Percentiles rank a stretch among this genome's conserved stretches.
Evolutionary conservation across 2,113 vertebrate species (phyloP).

Genomic region (Microtus pennsylvanicus): DNA sequence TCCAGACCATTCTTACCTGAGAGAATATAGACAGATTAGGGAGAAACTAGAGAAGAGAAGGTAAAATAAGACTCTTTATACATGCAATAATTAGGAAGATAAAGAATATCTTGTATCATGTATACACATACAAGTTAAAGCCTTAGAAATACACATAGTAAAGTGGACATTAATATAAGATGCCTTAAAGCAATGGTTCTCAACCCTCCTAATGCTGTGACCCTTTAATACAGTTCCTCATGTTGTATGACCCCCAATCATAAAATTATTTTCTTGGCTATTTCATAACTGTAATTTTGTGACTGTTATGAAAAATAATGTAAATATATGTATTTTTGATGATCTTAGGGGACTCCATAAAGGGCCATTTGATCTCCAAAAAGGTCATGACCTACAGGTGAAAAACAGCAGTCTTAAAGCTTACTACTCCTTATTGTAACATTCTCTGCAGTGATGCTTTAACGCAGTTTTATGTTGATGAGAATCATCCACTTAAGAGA

Average conservation of each 20-base stretch:
- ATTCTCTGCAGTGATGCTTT: neutral
- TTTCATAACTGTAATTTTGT: neutral
- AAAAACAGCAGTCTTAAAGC: neutral
- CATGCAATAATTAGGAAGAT: neutral
- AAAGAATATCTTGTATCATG: neutral
- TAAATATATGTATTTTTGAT: neutral
- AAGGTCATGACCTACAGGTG: neutral
- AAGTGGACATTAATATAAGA: constrained; percentile 40
- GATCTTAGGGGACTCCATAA: neutral
- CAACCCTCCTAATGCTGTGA: neutral
- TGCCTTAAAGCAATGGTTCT: neutral
- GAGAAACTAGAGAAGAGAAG: neutral
- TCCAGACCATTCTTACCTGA: neutral
- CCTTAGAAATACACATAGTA: neutral
- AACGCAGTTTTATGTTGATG: constrained; percentile 5
- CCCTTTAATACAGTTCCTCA: neutral
- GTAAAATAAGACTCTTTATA: neutral
- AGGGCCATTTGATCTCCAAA: neutral
- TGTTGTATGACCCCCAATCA: neutral
- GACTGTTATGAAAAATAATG: too few species aligned
- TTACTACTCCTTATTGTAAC: constrained; percentile 1
- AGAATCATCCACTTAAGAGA: constrained; percentile 32
- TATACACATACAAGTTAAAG: neutral
- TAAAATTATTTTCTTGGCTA: neutral
- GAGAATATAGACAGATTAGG: neutral